Evolutionary conservation across 2,888 invertebrate species (phyloP), one percentile per base, ranked within the genome.

Genomic region (Folsomia candida): DNA sequence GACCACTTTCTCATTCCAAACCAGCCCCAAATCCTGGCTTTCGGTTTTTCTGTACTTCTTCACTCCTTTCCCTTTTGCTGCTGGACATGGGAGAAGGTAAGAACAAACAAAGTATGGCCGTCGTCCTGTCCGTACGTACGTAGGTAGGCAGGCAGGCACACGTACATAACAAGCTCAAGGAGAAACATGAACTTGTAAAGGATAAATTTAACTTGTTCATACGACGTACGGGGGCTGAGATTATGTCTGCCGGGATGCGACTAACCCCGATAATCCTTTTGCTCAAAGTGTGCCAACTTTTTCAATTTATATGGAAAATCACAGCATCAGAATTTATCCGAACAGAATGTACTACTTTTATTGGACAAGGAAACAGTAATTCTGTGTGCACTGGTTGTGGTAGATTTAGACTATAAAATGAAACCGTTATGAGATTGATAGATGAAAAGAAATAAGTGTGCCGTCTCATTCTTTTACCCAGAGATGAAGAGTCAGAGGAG

Each of bases 291-390:
- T 64, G 25, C 24, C 51, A 64, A 64, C 63, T 64, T 64, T 64
- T 64, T 64, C 63, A 37, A 64, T 64, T 64, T 64, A 51, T 64
- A 64, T 37, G 63, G 63, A 64, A 64, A 64, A 64, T 64, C 51
- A 64, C 29, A 64, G 47, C 51, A 37, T 24, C 24, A 64, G 51
- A 51, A 64, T 47, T 64, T 28, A 54, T 22, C 54, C 20, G 37
- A 37, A 14, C 37, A 37, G 14, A 37, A 4, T 37, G 37, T 37
- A 37, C 14, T 37, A 37, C 14, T 37, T 37, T 37, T 4, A 37
- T 9, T 37, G 37, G 37, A 14, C 14, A 14, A 14, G 37, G 37
- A 9, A 14, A 37, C 6, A 37, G 4, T 37, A 14, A 37, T 4
- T 37, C 6, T n/a, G 37, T 4, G 37, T 37, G 37, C 6, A 37